Conservation (phyloP, 53 echinoderm and acorn worm species). For the Temnopleurus reevesii region DNA sequence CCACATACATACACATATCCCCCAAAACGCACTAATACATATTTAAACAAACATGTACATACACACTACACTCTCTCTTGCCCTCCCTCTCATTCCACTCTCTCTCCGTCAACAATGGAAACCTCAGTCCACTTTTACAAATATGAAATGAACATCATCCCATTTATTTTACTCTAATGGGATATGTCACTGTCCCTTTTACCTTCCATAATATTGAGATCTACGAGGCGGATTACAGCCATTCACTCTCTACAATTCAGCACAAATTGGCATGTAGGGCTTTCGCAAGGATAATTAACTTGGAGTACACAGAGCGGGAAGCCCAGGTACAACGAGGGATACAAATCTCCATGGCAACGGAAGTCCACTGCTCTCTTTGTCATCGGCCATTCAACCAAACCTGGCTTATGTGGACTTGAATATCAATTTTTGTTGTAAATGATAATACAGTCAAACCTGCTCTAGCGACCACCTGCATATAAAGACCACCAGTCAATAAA, state of each 20-base stretch:
- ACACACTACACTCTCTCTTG: too few species aligned
- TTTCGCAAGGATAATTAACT: conserved; percentile 47
- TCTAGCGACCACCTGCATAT: too few species aligned
- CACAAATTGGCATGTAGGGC: conserved; percentile 32
- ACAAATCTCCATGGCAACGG: conserved; percentile 36
- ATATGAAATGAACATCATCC: not conserved
- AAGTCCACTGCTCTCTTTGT: conserved; percentile 7
- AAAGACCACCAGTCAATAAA: too few species aligned
- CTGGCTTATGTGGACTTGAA: too few species aligned
- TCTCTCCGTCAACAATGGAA: conserved; percentile 7
- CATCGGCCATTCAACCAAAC: conserved; percentile 30
- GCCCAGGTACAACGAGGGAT: not conserved
- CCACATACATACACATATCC: too few species aligned
- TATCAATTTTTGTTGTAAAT: too few species aligned
- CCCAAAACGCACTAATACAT: too few species aligned
- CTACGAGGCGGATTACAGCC: conserved; percentile 3
- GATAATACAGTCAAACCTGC: too few species aligned
- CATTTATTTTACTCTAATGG: conserved; percentile 29
- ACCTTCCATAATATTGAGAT: not conserved
- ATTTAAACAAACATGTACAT: too few species aligned
- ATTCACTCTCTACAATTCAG: not conserved
- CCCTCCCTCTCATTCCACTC: too few species aligned
- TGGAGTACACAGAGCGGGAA: not conserved
- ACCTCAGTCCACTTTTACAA: not conserved
- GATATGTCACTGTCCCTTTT: not conserved